Base-by-base conservation (phyloP, 1,140 invertebrate genomes). In the Diachasmimorpha longicaudata region DNA sequence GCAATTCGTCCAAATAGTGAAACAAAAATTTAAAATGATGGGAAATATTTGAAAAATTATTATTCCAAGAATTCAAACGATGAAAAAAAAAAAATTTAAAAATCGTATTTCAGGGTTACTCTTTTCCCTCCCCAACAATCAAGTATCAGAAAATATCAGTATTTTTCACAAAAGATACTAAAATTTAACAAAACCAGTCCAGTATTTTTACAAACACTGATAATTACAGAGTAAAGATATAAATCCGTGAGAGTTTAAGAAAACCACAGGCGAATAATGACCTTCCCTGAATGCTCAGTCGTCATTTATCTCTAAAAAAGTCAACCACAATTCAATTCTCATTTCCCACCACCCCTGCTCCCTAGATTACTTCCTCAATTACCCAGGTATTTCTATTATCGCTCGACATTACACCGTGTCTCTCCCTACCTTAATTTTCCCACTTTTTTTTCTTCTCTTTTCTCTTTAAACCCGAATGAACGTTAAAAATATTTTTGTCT, bases 311-410 rank as follows among this genome's bases (percentile, higher is more conserved):
- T 25, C 23, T 25, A 25, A 75, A 44, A 31, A 77, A 75, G 13
- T 48, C 21, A 46, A 74, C 76, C 78, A 79, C 70, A 72, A 79
- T 79, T 77, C 72, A 82, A 80, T 81, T 84, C 76, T 80, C 81
- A 81, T 79, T 71, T 58, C 48, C 5, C 14, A 58, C 74, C 63
- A 8, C 69, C 72, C 72, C 76, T 69, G 23, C 37, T 25, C 19
- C 46, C 52, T 48, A 81, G 79, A 87, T 86, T 85, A 81, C 81
- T 87, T 88, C 83, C 84, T 81, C 79, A 78, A 79, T 79, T 77
- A 78, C 68, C 21, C 37, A 55, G 78, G 75, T 67, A 79, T 79
- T 77, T 79, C 75, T 70, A 77, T 79, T 67, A 75, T 75, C 52
- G 70, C 76, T 72, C 70, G 46, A 73, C 72, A 55, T 36, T 73